Base-by-base conservation (phyloP, 2,888 invertebrate genomes). In the Oxytorus armatus region DNA sequence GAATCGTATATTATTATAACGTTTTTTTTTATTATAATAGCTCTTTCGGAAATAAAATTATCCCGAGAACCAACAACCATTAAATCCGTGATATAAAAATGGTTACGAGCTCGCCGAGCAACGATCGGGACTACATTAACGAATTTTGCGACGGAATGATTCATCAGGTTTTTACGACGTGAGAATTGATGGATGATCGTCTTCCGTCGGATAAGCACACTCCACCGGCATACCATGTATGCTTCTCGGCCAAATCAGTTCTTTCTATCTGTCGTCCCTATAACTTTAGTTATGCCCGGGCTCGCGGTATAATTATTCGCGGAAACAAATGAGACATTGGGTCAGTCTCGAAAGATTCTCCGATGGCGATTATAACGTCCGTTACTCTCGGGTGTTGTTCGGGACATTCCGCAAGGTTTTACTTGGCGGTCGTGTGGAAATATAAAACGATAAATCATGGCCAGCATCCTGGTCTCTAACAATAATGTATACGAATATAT, bases 151-250 rank as follows among this genome's bases (percentile, higher is more conserved):
- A 78, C 59, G 59, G 73, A 78, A 78, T 73, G 72, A 78, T 73
- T 78, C 77, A 78, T 78, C 77, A 42, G 55, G 23, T 44, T 21
- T 55, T 25, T 61, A 63, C 16, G 59, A 66, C 55, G 47, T 44
- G 72, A 73, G 66, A 78, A 78, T 78, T 78, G 77, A 78, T 78
- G 77, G 49, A 78, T 78, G 66, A 66, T 59, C 72, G n/a, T 68
- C 51, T 73, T 73, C 77, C 72, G 66, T 18, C 51, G 77, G 65
- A 77, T 70, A 77, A 70, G 47, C 53, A 55, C 23, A n/a, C 18
- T 55, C 36, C 53, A 16, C 11, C 16, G n/a, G n/a, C 36, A 36
- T 39, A 4, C 21, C 8, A 21, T 23, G 11, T 68, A 39, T 10
- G 10, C 47, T 49, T 16, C 14, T n/a, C 8, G 39, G 21, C 39